Conservation (phyloP, 23 tunicate genomes). For the Botrylloides violaceus region DNA sequence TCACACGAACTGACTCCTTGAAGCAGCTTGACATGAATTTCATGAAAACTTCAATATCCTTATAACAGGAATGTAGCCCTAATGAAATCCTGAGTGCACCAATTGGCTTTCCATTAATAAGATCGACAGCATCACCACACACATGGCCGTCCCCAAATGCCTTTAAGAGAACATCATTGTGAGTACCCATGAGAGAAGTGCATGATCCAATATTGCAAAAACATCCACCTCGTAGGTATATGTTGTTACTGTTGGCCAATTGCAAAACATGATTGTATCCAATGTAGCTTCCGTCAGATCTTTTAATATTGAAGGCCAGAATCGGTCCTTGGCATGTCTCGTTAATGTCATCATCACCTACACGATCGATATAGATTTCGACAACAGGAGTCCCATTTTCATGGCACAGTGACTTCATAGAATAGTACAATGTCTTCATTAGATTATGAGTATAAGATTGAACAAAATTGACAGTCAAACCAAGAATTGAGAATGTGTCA, state of each 20-base stretch:
- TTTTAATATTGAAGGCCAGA: slow-evolving; percentile 43
- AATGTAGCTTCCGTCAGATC: slow-evolving; percentile 22
- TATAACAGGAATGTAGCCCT: slow-evolving; percentile 44
- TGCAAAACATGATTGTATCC: slow-evolving; percentile 84
- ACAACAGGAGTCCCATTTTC: slow-evolving; percentile 44
- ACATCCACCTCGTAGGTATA: slow-evolving; percentile 73
- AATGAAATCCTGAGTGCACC: slow-evolving; percentile 74
- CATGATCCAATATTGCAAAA: slow-evolving; percentile 87
- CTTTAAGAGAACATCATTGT: slow-evolving; percentile 19
- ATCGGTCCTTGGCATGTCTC: slow-evolving; percentile 53
- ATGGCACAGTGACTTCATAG: slow-evolving; percentile 36
- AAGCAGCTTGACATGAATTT: slow-evolving; percentile 47
- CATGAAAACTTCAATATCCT: slow-evolving; percentile 33
- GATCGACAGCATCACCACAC: slow-evolving; percentile 55
- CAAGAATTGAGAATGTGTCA: slow-evolving; percentile 27
- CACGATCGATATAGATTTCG: slow-evolving; percentile 26
- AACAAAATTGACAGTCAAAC: slow-evolving; percentile 14
- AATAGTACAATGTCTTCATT: slow-evolving; percentile 19
- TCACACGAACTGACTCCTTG: neutral
- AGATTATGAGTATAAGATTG: slow-evolving; percentile 56
- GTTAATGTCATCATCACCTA: slow-evolving; percentile 22
- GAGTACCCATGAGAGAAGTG: slow-evolving; percentile 24
- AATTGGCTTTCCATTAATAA: slow-evolving; percentile 48
- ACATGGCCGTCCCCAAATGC: slow-evolving; percentile 51
- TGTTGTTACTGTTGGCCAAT: slow-evolving; percentile 48